Evolutionary conservation across 2,113 vertebrate genomes (phyloP).

Genomic region (Microtus ochrogaster): DNA sequence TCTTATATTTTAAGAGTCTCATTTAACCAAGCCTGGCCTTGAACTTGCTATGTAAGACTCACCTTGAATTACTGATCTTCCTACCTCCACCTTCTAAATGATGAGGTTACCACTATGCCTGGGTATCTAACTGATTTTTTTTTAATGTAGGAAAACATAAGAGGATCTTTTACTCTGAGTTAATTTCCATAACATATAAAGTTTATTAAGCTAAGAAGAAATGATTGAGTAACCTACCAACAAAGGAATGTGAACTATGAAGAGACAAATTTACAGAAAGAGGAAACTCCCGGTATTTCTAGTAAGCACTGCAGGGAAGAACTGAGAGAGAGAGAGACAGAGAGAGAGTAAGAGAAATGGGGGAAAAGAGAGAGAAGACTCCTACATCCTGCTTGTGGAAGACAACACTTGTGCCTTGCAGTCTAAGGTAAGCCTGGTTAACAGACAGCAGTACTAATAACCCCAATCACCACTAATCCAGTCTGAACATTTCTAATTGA

Average conservation of each 20-base stretch:
- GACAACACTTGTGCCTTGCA: neutral
- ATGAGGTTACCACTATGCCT: neutral
- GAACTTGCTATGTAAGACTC: neutral
- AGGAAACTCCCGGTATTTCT: neutral
- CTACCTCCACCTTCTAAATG: neutral
- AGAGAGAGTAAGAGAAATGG: no score
- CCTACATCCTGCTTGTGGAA: neutral
- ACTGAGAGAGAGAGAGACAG: neutral
- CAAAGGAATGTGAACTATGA: neutral
- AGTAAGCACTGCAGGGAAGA: neutral
- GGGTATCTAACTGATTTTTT: neutral
- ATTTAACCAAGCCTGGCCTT: neutral
- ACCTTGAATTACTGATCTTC: neutral
- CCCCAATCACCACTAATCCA: neutral
- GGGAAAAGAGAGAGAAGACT: neutral
- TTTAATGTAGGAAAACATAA: neutral
- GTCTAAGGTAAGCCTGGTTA: neutral
- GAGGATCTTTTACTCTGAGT: neutral
- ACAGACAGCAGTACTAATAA: neutral
- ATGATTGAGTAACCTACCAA: neutral
- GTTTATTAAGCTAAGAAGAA: neutral
- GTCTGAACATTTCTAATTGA: neutral
- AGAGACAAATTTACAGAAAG: neutral
- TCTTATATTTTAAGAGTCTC: neutral
- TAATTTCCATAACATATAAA: neutral